These are phyloP conservation scores for Coturnix japonica DNA, from an alignment of 2,113 vertebrate species.

Conservation along the genomic window DNA sequence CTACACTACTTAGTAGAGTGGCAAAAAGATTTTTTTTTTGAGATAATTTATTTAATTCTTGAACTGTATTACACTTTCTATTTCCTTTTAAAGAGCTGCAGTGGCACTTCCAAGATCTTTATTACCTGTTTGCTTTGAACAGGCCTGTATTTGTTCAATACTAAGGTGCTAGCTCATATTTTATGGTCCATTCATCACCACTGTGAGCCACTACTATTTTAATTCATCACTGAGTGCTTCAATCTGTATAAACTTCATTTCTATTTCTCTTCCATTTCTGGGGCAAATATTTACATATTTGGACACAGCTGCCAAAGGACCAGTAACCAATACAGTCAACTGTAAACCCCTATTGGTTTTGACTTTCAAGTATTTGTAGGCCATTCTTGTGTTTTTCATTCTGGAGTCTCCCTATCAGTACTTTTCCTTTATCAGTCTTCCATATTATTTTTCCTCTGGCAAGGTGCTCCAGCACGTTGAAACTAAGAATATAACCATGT, in stretches of 20 bases:
- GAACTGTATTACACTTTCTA: background rate
- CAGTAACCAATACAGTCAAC: background rate
- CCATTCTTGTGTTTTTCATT: background rate
- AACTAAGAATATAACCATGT: background rate
- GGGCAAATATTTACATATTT: background rate
- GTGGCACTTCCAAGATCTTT: background rate
- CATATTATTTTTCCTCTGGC: background rate
- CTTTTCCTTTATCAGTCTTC: background rate
- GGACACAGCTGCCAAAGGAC: background rate
- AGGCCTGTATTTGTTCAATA: background rate
- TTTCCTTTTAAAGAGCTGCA: background rate
- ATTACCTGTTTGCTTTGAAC: background rate
- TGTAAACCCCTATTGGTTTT: background rate
- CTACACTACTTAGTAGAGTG: background rate
- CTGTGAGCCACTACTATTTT: background rate
- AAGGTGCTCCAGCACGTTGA: background rate
- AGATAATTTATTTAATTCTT: background rate
- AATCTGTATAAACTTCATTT: background rate
- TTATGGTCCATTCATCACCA: background rate
- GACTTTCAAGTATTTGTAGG: background rate
- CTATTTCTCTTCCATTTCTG: background rate
- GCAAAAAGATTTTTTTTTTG: background rate
- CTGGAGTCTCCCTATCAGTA: background rate
- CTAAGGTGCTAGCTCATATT: background rate
- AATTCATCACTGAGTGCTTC: background rate